Percentiles rank a stretch among this genome's conserved stretches.
Evolutionary conservation across 1,140 invertebrate genomes (phyloP).

Genomic region (Steinernema feltiae): DNA sequence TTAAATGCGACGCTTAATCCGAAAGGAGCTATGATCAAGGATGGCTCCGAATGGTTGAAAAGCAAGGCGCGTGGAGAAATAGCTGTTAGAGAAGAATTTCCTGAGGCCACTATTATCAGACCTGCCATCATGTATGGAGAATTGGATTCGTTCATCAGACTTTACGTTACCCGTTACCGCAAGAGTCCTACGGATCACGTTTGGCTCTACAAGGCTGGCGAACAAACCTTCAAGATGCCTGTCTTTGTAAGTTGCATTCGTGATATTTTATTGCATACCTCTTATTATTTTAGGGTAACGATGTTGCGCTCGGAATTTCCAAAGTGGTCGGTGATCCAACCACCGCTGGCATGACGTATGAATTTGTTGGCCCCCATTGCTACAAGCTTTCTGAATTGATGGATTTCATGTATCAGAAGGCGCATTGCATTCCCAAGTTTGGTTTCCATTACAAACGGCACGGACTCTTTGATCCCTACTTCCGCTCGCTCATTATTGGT

Average conservation of each 20-base stretch:
- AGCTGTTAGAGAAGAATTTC: constrained; percentile 80
- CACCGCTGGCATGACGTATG: constrained; percentile 75
- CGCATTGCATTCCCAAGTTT: constrained; percentile 41
- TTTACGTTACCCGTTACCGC: constrained; percentile 57
- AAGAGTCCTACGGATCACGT: constrained; percentile 59
- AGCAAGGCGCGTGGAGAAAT: constrained; percentile 26
- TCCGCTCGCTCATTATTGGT: constrained; percentile 24
- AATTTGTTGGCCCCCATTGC: constrained; percentile 71
- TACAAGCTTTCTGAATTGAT: constrained; percentile 52
- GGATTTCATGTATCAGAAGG: constrained; percentile 53
- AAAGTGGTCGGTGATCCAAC: constrained; percentile 73
- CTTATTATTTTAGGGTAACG: constrained; percentile 60
- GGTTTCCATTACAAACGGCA: constrained; percentile 45
- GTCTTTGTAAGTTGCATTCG: constrained; percentile 67
- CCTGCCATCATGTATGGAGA: constrained; percentile 83
- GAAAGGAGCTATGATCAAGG: constrained; percentile 44
- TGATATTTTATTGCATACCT: not conserved
- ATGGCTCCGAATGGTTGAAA: constrained; percentile 53
- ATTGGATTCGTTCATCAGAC: constrained; percentile 76
- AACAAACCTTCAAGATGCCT: constrained; percentile 81
- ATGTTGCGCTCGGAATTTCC: constrained; percentile 79
- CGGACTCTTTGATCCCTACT: constrained; percentile 47
- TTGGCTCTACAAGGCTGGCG: constrained; percentile 77
- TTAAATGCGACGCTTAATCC: constrained; percentile 59
- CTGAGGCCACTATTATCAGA: constrained; percentile 84